A percentile compares a stretch with the other conserved stretches of the same genome.
phyloP scores from a whole-genome alignment of 2,797 vertebrate species.

The Pteronotus mesoamericanus region DNA sequence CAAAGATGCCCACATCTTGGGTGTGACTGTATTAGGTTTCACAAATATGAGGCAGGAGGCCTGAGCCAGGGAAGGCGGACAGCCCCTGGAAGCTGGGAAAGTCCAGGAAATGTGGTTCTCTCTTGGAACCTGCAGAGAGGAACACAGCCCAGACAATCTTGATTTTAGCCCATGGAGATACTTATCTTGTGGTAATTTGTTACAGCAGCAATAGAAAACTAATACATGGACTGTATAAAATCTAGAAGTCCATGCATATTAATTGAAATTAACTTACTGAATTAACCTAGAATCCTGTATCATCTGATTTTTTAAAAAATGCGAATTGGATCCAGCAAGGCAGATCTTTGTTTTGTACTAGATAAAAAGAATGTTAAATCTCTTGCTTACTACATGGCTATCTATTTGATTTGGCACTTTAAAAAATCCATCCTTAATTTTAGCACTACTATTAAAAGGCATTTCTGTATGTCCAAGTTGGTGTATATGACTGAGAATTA shows the following conservation, averaged over 20 bases:
- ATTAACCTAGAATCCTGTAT: background rate
- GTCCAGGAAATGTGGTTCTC: background rate
- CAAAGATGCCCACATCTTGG: background rate
- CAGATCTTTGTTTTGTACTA: background rate
- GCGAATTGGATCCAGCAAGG: background rate
- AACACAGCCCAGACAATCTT: background rate
- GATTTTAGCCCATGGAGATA: background rate
- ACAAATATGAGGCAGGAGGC: background rate
- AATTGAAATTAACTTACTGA: background rate
- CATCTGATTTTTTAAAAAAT: background rate
- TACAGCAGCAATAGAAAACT: background rate
- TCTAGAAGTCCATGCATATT: background rate
- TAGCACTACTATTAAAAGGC: background rate
- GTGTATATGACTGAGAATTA: background rate
- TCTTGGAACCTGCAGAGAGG: background rate
- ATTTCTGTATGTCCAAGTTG: background rate
- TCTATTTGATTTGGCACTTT: background rate
- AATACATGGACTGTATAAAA: background rate
- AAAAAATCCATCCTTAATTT: background rate
- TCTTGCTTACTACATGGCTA: background rate
- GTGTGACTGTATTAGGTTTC: background rate
- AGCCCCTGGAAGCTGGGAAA: background rate
- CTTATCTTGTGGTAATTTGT: background rate
- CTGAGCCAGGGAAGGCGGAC: background rate
- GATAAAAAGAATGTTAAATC: background rate